Evolutionary conservation across 2,113 vertebrate genomes (phyloP), one percentile per base, ranked within the genome.

Genomic region (Ictalurus punctatus): DNA sequence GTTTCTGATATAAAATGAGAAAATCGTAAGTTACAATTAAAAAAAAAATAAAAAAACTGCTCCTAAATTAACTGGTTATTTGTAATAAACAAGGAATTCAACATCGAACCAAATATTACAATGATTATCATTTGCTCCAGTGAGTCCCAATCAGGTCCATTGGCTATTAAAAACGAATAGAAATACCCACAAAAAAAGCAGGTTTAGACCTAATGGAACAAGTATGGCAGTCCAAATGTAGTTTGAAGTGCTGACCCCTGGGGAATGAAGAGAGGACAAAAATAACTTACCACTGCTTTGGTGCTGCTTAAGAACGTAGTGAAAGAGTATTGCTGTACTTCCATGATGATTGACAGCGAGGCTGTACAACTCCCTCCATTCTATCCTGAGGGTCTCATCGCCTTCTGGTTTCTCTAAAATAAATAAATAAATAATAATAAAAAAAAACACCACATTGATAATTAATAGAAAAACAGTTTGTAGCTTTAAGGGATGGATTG

Each of bases 361-460:
- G 48, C 83, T 69, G 86, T 93, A 86, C 27, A 94, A 78, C 56
- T 94, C 93, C 65, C 91, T 91, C 94, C 94, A 94, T 34, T 94
- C 93, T 71, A 92, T 91, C 67, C 86, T 93, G 23, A 93, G 85
- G 3, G 87, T 52, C 44, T 92, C 91, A 19, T 65, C 85, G 2
- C 90, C 92, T 14, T 93, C 92, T 17, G 84, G 80, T 16, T 86
- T 80, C 37, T 88, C 93, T 94, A 52, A 27, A 40, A 40, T 4
- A 40, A 40, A 40, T 3, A 40, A 40, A 40, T 3, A 44, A 44
- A 44, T 0, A 44, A 40, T 2, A 44, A 44, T 0, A 0, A 44
- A 14, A 44, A 67, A 76, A 48, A 74, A 56, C n/a, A 14, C 13
- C 63, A 82, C 1, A 8, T 61, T 40, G 48, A 37, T 48, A 0